Conservation (phyloP, 2,113 vertebrate genomes). For the Trinectes maculatus region DNA sequence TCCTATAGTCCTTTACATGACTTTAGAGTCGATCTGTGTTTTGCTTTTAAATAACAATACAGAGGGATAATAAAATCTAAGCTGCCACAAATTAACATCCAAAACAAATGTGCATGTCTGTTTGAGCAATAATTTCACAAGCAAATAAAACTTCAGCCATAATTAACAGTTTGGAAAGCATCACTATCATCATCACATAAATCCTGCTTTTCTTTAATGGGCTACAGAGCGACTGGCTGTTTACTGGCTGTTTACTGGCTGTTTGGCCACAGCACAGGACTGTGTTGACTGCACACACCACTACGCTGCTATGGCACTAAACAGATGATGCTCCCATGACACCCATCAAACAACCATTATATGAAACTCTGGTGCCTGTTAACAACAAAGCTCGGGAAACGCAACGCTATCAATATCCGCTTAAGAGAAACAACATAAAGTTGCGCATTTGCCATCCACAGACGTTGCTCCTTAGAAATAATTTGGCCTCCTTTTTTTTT, state of each 20-base stretch:
- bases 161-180: neutral
- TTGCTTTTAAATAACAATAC: neutral
- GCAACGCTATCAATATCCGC: slow-evolving; percentile 33
- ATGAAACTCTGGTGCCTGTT: slow-evolving; percentile 16
- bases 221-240: slow-evolving; percentile 18
- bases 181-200: neutral
- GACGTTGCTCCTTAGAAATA: slow-evolving; percentile 45
- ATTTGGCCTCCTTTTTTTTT: slow-evolving; percentile 15
- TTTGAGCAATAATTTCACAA: neutral
- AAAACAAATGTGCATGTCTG: neutral
- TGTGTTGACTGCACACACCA: slow-evolving; percentile 23
- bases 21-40: no score
- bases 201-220: neutral
- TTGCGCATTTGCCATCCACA: slow-evolving; percentile 50
- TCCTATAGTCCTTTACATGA: no score
- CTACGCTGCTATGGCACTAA: slow-evolving; percentile 26
- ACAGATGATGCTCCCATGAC: slow-evolving; percentile 53
- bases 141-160: neutral
- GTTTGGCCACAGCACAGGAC: slow-evolving; percentile 17
- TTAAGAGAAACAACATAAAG: slow-evolving; percentile 18
- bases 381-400: neutral
- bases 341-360: slow-evolving; percentile 10
- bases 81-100: neutral
- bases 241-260: neutral
- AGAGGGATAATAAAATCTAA: neutral